Evolutionary conservation across 2,797 vertebrate species (phyloP).

Genomic region (Helarctos malayanus): DNA sequence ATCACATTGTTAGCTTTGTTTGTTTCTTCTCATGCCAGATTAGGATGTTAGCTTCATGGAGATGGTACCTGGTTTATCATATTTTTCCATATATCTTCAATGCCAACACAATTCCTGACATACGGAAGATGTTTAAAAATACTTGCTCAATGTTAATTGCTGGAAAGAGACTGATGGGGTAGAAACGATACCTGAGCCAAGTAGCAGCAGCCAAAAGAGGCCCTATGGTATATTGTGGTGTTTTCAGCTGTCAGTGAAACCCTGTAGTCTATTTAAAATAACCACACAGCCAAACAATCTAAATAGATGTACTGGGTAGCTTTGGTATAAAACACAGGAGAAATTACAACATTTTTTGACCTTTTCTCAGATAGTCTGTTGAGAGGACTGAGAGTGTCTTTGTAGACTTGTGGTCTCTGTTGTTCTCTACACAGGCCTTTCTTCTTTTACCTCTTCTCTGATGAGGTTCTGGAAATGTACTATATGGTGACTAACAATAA

Average conservation of each 20-base stretch:
- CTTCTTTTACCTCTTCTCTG: slow-evolving; percentile 60
- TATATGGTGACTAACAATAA: too few relatives aligned
- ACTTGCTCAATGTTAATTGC: slow-evolving; percentile 60
- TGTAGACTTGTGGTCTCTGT: slow-evolving; percentile 15
- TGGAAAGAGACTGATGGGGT: slow-evolving; percentile 43
- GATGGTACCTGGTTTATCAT: slow-evolving; percentile 20
- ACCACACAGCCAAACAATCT: slow-evolving; percentile 36
- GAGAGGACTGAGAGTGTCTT: slow-evolving; percentile 37
- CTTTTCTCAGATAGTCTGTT: slow-evolving; percentile 56
- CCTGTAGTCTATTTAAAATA: slow-evolving; percentile 28
- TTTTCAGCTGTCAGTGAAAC: slow-evolving; percentile 63
- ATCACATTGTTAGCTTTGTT: slow-evolving; percentile 47
- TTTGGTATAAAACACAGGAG: slow-evolving; percentile 55
- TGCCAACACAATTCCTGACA: slow-evolving; percentile 21
- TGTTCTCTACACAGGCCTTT: slow-evolving; percentile 61
- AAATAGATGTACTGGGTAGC: slow-evolving; percentile 48
- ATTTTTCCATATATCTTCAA: slow-evolving; percentile 43
- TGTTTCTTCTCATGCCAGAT: slow-evolving; percentile 54
- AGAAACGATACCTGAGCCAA: slow-evolving; percentile 48
- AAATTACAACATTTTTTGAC: slow-evolving; percentile 49
- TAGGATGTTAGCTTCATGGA: slow-evolving; percentile 21
- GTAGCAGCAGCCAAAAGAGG: slow-evolving; percentile 11
- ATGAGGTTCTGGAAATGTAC: slow-evolving; percentile 36
- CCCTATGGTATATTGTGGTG: not conserved
- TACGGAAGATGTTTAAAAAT: slow-evolving; percentile 38